A percentile compares a stretch with the other conserved stretches of the same genome.
Conservation (phyloP, 1,140 invertebrate genomes). For the Drosophila trapezifrons region DNA sequence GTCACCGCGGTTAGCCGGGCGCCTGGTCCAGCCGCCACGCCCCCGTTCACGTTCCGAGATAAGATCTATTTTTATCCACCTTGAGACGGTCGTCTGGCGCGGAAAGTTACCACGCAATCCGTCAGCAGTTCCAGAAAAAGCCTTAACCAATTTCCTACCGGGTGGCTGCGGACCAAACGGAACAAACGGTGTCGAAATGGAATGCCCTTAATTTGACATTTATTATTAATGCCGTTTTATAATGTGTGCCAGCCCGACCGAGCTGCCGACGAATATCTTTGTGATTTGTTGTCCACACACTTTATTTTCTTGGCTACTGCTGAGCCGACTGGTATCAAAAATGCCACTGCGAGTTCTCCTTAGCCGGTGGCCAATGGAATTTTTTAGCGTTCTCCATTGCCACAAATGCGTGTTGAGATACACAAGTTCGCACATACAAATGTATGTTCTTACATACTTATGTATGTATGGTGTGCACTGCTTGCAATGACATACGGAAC, state of each 20-base stretch:
- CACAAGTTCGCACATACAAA: neutral
- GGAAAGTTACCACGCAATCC: slow-evolving; percentile 14
- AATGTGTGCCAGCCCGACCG: slow-evolving; percentile 51
- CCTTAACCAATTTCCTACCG: slow-evolving; percentile 54
- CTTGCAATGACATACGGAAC: neutral
- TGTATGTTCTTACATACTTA: neutral
- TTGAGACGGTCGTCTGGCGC: neutral
- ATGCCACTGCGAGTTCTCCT: neutral
- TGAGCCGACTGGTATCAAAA: slow-evolving; percentile 2
- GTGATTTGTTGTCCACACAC: slow-evolving; percentile 43
- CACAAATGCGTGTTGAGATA: neutral
- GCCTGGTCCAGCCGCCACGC: slow-evolving; percentile 1
- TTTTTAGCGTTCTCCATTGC: neutral
- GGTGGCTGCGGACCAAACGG: slow-evolving; percentile 34
- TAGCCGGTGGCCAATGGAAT: slow-evolving; percentile 1
- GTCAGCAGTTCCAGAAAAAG: neutral
- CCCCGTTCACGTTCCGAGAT: neutral
- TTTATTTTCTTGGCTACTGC: slow-evolving; percentile 7
- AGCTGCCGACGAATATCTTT: slow-evolving; percentile 44
- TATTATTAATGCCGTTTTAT: slow-evolving; percentile 65
- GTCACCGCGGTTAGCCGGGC: neutral
- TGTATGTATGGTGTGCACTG: neutral
- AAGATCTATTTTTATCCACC: slow-evolving; percentile 8
- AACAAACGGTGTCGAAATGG: slow-evolving; percentile 42
- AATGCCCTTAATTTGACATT: slow-evolving; percentile 80